A percentile compares a stretch with the other conserved stretches of the same genome.
Conservation (phyloP, 2,113 vertebrate genomes). For the Mus spicilegus region DNA sequence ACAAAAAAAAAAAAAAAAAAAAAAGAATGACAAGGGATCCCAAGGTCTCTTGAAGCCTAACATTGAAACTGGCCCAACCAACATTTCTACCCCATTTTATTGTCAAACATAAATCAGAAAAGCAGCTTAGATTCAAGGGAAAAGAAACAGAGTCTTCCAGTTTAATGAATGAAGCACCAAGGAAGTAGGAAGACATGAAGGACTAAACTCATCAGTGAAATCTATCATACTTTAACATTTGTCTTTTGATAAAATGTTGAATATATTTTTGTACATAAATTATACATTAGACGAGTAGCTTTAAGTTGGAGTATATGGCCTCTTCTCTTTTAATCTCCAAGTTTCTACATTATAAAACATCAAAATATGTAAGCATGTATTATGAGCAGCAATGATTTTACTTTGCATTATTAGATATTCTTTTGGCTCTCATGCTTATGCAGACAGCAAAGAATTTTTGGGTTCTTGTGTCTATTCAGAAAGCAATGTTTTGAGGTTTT, state of each 20-base stretch:
- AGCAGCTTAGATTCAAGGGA: background rate
- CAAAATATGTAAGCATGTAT: background rate
- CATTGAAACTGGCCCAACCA: constrained; percentile 39
- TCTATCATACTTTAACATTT: background rate
- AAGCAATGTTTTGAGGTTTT: background rate
- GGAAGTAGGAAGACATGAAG: background rate
- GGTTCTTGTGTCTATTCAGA: background rate
- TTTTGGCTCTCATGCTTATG: constrained; percentile 36
- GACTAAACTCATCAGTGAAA: background rate
- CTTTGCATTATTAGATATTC: constrained; percentile 48
- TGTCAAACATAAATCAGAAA: constrained; percentile 33
- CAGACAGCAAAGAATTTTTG: background rate
- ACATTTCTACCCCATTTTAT: constrained; percentile 48
- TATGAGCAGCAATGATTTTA: constrained; percentile 29
- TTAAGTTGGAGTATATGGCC: background rate
- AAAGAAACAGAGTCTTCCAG: background rate
- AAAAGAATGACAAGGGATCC: constrained; percentile 43
- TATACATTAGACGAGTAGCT: background rate
- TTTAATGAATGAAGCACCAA: constrained; percentile 20
- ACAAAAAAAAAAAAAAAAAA: constrained; percentile 57
- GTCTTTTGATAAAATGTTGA: constrained; percentile 31
- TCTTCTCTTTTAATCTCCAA: constrained; percentile 32
- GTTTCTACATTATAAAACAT: constrained; percentile 45
- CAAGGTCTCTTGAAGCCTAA: background rate
- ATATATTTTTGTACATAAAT: background rate